Conservation (phyloP, 2,888 invertebrate species). For the Trissonchulus sp. region DNA sequence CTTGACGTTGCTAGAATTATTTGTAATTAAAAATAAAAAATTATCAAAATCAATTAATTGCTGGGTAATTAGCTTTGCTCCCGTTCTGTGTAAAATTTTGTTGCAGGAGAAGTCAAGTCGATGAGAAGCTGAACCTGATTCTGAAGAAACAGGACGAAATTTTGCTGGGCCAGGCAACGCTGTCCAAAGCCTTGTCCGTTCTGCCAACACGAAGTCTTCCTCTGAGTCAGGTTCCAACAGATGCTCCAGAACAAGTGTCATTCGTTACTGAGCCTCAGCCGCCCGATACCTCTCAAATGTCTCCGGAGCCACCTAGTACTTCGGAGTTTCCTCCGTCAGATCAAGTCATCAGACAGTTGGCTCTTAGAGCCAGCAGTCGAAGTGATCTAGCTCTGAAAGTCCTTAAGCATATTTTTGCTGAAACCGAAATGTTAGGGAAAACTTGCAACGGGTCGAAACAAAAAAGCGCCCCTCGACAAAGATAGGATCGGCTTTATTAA, state of each 20-base stretch:
- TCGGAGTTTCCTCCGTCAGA: background rate
- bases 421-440: conserved; percentile 1
- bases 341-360: background rate
- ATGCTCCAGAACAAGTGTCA: background rate
- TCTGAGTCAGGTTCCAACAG: background rate
- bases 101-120: background rate
- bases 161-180: background rate
- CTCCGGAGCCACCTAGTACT: background rate
- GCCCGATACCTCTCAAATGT: background rate
- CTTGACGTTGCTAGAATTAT: no score
- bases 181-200: background rate
- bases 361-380: conserved; percentile 8
- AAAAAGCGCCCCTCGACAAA: background rate
- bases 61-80: background rate
- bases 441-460: background rate
- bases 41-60: no score
- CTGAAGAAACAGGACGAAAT: conserved; percentile 4
- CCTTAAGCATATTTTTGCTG: background rate
- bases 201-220: background rate
- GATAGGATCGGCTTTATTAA: background rate
- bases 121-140: conserved; percentile 1
- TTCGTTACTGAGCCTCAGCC: background rate
- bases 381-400: background rate
- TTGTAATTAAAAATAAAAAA: no score
- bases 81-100: background rate